phyloP scores from a whole-genome alignment of 2,113 vertebrate species.

The Actinemys pallida region DNA sequence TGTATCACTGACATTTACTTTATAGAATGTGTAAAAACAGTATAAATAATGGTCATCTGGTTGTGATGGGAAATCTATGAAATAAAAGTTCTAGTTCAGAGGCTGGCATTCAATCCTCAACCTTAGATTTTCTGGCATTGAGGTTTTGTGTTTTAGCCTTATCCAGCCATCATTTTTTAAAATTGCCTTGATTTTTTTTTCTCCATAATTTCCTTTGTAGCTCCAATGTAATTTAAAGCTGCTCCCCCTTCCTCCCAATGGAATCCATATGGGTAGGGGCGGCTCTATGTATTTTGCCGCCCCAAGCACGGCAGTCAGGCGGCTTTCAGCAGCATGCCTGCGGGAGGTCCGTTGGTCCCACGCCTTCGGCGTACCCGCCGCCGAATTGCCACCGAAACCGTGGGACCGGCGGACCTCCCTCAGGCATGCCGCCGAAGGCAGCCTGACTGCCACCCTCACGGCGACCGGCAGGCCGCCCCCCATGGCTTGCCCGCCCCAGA shows the following conservation, averaged over 20 bases:
- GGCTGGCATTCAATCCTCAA: background rate
- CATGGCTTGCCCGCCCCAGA: too few species aligned
- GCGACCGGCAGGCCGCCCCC: too few species aligned
- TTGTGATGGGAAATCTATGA: background rate
- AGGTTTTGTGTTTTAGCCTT: background rate
- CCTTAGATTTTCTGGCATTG: background rate
- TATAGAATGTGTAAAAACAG: background rate
- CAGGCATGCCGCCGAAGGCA: too few species aligned
- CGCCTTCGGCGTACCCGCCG: too few species aligned
- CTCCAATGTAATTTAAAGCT: fast-evolving
- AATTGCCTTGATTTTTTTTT: background rate
- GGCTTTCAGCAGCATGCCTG: too few species aligned
- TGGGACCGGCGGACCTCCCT: too few species aligned
- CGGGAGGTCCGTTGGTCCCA: too few species aligned
- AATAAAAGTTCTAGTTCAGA: background rate
- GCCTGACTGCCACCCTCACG: too few species aligned
- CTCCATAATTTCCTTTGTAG: fast-evolving
- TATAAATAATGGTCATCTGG: background rate
- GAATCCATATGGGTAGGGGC: fast-evolving
- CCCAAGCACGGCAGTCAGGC: too few species aligned
- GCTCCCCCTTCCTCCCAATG: background rate
- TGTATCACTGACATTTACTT: background rate
- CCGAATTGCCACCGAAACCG: too few species aligned
- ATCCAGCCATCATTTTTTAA: background rate
- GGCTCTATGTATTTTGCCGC: background rate